These are phyloP conservation scores for Teinopalpus imperialis DNA, from an alignment of 2,888 invertebrate species.

Conservation along the genomic window DNA sequence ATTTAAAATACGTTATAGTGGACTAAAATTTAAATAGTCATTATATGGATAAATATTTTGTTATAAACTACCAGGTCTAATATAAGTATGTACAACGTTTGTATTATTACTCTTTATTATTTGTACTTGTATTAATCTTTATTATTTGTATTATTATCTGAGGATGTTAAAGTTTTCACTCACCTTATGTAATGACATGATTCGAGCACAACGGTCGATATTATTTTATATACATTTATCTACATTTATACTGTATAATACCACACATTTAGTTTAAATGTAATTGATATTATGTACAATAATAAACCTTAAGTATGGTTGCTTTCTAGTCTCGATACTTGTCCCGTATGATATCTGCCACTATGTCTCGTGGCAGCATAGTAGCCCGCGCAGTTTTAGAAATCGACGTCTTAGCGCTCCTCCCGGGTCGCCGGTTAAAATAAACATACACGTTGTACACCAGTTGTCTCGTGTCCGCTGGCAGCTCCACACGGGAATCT, in stretches of 20 bases:
- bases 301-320: too few relatives aligned
- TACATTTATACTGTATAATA: background rate
- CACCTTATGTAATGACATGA: constrained; percentile 16
- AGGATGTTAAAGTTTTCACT: constrained; percentile 13
- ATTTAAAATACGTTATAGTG: too few relatives aligned
- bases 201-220: background rate
- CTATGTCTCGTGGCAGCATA: constrained; percentile 71
- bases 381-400: constrained; percentile 72
- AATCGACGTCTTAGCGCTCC: constrained; percentile 63
- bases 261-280: too few relatives aligned
- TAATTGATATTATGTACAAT: too few relatives aligned
- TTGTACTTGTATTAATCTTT: background rate
- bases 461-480: constrained; percentile 71
- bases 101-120: too few relatives aligned
- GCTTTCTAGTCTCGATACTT: constrained; percentile 49
- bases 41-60: too few relatives aligned
- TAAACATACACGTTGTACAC: constrained; percentile 76
- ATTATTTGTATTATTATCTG: constrained; percentile 1
- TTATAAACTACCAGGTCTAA: too few relatives aligned
- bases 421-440: constrained; percentile 66
- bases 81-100: too few relatives aligned
- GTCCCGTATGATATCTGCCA: constrained; percentile 71
- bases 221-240: background rate
- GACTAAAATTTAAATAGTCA: too few relatives aligned
- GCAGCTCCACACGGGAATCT: constrained; percentile 60